Base-by-base conservation (phyloP, 53 echinoderm and acorn worm genomes). In the Actinopyga echinites region DNA sequence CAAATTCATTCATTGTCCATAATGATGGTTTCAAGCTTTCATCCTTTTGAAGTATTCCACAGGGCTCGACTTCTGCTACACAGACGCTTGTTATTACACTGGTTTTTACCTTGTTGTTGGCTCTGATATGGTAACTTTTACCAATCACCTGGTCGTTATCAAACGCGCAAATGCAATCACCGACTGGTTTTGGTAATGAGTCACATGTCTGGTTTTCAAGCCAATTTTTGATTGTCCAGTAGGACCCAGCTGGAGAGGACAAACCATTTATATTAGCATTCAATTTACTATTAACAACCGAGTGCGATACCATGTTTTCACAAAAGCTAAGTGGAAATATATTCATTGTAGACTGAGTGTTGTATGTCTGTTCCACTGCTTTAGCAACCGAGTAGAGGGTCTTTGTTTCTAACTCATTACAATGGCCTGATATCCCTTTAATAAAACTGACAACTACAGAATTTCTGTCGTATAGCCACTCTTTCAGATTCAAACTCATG, bases 151-250 rank as follows among this genome's bases (percentile, higher is more conserved):
- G n/a, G n/a, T n/a, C n/a, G n/a, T n/a, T n/a, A n/a, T n/a, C n/a
- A n/a, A n/a, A n/a, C n/a, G n/a, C n/a, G n/a, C n/a, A n/a, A n/a
- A 64, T 64, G 25, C 64, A 64, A 25, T 64, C 26, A 64, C 64
- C 64, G 11, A 15, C 22, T 9, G 9, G n/a, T 25, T 12, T 9
- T 9, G 64, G 64, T 15, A 64, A 23, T 23, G 21, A 9, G 22
- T n/a, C 64, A n/a, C n/a, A 9, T 10, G 64, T 23, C 26, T 64
- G 64, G n/a, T 64, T 64, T 20, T 64, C 64, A 15, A 64, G 26
- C 64, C 10, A 64, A 25, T 64, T n/a, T 64, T 19, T 64, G 8
- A 64, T 9, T 9, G 64, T 64, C 25, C 64, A 64, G 26, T 64
- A 64, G n/a, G n/a, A n/a, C n/a, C n/a, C n/a, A n/a, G n/a, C n/a